These are phyloP conservation scores for Stenchaetothrips biformis DNA, from an alignment of 2,888 invertebrate species.

Conservation along the genomic window DNA sequence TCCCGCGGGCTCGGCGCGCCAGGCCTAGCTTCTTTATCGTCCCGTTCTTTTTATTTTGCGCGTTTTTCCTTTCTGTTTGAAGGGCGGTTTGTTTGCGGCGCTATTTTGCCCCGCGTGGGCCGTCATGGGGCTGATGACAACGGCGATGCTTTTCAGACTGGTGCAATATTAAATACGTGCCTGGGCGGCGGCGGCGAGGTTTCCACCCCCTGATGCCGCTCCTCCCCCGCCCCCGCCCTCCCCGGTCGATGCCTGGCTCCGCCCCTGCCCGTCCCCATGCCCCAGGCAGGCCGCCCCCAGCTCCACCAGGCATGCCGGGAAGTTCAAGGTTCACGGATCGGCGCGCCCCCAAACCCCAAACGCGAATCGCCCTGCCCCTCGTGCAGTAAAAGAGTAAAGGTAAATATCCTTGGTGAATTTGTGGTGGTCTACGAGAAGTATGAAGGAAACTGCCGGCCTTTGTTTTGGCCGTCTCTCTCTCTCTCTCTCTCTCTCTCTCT, in stretches of 20 bases:
- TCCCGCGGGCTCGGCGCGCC: not conserved
- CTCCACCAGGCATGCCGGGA: not conserved
- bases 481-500: no score
- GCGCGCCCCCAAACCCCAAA: no score
- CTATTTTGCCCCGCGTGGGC: not conserved
- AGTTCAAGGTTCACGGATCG: not conserved
- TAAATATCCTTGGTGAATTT: no score
- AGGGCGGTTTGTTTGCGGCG: not conserved
- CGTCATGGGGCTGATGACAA: not conserved
- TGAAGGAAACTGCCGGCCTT: no score
- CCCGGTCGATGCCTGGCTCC: not conserved
- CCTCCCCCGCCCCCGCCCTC: not conserved
- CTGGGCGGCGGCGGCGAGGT: not conserved
- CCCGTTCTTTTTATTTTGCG: not conserved
- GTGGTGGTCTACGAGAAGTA: no score
- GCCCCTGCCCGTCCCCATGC: not conserved
- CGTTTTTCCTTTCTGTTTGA: not conserved
- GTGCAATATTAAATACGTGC: not conserved
- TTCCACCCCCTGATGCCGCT: not conserved
- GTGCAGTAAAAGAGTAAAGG: no score
- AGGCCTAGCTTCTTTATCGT: not conserved
- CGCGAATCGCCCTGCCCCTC: no score
- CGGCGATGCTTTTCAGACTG: not conserved
- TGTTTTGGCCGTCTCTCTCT: no score
- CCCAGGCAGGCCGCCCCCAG: not conserved